Evolutionary conservation across 2,113 vertebrate genomes (phyloP), one percentile per base, ranked within the genome.

Genomic region (Catharus minimus): DNA sequence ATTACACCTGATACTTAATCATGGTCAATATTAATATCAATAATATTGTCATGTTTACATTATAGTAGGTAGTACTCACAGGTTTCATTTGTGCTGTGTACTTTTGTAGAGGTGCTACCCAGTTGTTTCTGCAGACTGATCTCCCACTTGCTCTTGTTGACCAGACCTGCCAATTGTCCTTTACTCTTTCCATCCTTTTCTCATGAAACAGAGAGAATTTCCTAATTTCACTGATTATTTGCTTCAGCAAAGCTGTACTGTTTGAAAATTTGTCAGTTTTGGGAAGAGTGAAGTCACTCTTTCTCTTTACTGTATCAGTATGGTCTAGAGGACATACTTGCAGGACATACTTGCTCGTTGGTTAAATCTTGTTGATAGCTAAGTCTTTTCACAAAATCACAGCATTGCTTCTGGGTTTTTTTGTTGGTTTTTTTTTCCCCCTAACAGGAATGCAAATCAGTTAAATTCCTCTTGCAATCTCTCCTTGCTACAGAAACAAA

Each of bases 371-470:
- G 17, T 49, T 74, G 16, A 36, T 27, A 53, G 3, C 22, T 24
- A 30, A 11, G 2, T 16, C 2, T 52, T 66, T 80, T 64, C 22
- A 64, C 24, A 67, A 82, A 69, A 77, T 67, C 30, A 52, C 30
- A 52, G 20, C 6, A 15, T 50, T 74, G 3, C 1, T 49, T 23
- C 28, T 27, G 3, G 3, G 38, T 38, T 38, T 38, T 38, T 38
- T 38, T 38, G 38, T 38, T 38, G 9, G 38, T 38, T 38, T 38
- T 38, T 33, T 32, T 32, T 69, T 18, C 43, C 43, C 20, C 2
- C 14, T 33, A 10, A 5, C 0, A 1, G 14, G 8, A 38, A 41
- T 26, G 39, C 2, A 39, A 7, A 33, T 23, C 6, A 33, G 4
- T 24, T 76, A 82, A 57, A 36, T 32, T 3, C 1, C 5, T 36